These are phyloP conservation scores for Fukomys damarensis DNA, from an alignment of 2,113 vertebrate species.

Conservation along the genomic window DNA sequence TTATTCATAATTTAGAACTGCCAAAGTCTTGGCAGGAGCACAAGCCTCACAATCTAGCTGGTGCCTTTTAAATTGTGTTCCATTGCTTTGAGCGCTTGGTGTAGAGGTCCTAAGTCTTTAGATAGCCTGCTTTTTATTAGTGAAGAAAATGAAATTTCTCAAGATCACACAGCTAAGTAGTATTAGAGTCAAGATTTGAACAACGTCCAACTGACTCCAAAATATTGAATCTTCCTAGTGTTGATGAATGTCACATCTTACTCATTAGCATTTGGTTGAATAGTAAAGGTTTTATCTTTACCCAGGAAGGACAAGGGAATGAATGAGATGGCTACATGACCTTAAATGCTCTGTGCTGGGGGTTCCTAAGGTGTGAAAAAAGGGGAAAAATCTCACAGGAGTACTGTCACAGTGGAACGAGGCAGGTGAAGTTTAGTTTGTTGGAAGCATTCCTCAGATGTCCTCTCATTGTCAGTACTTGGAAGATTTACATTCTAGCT, in stretches of 20 bases:
- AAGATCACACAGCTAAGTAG: neutral
- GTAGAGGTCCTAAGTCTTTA: neutral
- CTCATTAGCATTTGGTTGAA: no score
- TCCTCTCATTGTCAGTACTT: neutral
- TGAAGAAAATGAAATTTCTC: neutral
- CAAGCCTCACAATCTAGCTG: neutral
- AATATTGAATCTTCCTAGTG: neutral
- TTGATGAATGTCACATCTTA: rapidly evolving
- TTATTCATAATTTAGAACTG: neutral
- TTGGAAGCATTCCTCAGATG: neutral
- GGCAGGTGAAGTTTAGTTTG: neutral
- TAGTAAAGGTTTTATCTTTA: neutral
- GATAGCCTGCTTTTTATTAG: neutral
- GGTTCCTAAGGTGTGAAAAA: neutral
- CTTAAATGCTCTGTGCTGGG: neutral
- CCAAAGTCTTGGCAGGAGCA: neutral
- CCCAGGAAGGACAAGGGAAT: neutral
- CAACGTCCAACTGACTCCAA: neutral
- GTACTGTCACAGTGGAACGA: neutral
- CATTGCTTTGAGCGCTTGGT: neutral
- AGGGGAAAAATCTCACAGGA: neutral
- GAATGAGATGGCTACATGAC: neutral
- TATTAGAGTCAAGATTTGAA: neutral
- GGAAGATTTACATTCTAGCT: neutral
- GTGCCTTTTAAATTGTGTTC: neutral